Base-by-base conservation (phyloP, 1,140 invertebrate genomes). In the Andricus grossulariae region DNA sequence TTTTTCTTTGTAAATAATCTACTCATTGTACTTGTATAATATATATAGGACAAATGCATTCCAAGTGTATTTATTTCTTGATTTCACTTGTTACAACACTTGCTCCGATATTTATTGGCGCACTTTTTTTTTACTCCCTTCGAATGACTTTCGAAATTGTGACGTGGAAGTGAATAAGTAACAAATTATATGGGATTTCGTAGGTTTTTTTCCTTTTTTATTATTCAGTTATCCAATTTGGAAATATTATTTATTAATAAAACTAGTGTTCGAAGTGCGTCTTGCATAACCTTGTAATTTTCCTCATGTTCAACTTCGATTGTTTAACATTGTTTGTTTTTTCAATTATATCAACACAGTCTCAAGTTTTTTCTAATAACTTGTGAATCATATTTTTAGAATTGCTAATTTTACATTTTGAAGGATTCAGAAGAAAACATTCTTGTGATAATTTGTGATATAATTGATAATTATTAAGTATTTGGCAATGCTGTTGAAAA, bases 21-120 rank as follows among this genome's bases (percentile, higher is more conserved):
- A 49, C 60, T 25, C 12, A n/a, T 19, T 57, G 51, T 70, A 18
- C 57, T n/a, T 60, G 55, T 39, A 50, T 74, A 74, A 55, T 10
- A 25, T 10, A 25, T 71, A 60, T 45, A 18, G 49, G 72, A 55
- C n/a, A 71, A 60, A 73, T 70, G 52, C 49, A 73, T 78, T 71
- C 70, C 66, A 32, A 25, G 39, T 45, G 5, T 45, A 11, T 45
- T 45, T 45, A 10, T 11, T 11, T 45, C 5, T 8, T 45, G 39
- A 45, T 45, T 45, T 45, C 39, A 45, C 10, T 11, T 11, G 39
- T 55, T 55, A 19, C 21, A 3, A 55, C 54, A 55, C 19, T 8
- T 55, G 21, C 54, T 55, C 7, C 54, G 54, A 21, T 7, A 55
- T 55, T 21, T 55, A 21, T 19, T 45, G 10, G 10, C 39, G 8